Evolutionary conservation across 2,113 vertebrate species (phyloP).

Genomic region (Eulemur rufifrons): DNA sequence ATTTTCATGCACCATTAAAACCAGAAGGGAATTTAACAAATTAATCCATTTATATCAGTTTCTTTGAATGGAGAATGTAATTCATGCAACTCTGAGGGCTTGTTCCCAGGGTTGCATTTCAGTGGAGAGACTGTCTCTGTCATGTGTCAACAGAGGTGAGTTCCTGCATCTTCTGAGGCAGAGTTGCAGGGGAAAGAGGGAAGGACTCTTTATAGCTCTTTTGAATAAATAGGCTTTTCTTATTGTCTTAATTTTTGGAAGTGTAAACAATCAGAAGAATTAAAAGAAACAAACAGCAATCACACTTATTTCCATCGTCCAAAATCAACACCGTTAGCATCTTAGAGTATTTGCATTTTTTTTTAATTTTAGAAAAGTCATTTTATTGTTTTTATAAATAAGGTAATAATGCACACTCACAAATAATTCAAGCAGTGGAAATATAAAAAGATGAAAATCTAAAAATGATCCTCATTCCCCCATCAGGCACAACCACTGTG

Average conservation of each 20-base stretch:
- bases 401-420: neutral
- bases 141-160: neutral
- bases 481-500: rapidly evolving
- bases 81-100: neutral
- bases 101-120: neutral
- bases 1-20: neutral
- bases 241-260: neutral
- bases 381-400: neutral
- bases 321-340: neutral
- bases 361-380: neutral
- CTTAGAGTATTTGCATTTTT: neutral
- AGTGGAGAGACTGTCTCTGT: neutral
- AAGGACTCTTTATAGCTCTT: neutral
- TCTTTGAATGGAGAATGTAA: neutral
- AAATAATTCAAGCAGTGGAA: neutral
- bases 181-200: neutral
- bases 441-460: no score
- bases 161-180: neutral
- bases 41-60: neutral
- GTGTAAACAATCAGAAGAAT: neutral
- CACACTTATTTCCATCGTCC: neutral
- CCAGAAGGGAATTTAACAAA: neutral
- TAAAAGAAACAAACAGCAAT: neutral
- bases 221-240: neutral
- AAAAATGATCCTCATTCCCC: neutral